Evolutionary conservation across 2,113 vertebrate genomes (phyloP), one percentile per base, ranked within the genome.

Genomic region (Tachuris rubrigastra): DNA sequence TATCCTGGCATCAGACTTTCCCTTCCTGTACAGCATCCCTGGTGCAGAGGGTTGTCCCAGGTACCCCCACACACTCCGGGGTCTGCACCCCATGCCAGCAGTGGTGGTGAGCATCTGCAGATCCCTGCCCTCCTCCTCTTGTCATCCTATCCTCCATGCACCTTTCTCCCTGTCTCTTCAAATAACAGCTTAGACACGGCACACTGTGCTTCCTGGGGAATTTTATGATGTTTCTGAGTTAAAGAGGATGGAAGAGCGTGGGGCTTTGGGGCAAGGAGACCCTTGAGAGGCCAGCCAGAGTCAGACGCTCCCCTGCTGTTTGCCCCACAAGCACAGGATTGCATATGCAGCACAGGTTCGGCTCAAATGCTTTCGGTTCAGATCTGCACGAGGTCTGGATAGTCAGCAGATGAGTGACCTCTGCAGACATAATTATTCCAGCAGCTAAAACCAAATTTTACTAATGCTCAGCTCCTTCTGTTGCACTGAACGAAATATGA

Each of bases 281-380:
- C 27, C 71, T 76, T 46, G 41, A 62, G 55, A 83, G 35, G 25
- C 15, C 33, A 23, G 42, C 9, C 12, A 52, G 52, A 83, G 21
- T 46, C 55, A 25, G 58, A 17, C 37, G 15, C 9, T 94, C 10
- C 27, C 31, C 35, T 35, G 23, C 39, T 19, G 23, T 44, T 72
- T 24, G 23, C 44, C 49, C 63, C 53, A 31, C 55, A 44, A 39
- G 76, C 5, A 1, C 17, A 11, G 33, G 19, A 8, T n/a, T 39
- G 53, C 33, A 14, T 3, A 0, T 22, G 4, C 0, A 0, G 47
- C 2, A 0, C 7, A 5, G 39, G 20, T 72, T 87, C 60, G 77
- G 33, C 67, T 87, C 84, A 28, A 44, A 53, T 12, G 46, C 47
- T 71, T 52, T 78, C 0, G 0, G 39, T 55, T 79, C 2, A 1